Base-by-base conservation (phyloP, 2,888 invertebrate species). In the Agrotis clavis region DNA sequence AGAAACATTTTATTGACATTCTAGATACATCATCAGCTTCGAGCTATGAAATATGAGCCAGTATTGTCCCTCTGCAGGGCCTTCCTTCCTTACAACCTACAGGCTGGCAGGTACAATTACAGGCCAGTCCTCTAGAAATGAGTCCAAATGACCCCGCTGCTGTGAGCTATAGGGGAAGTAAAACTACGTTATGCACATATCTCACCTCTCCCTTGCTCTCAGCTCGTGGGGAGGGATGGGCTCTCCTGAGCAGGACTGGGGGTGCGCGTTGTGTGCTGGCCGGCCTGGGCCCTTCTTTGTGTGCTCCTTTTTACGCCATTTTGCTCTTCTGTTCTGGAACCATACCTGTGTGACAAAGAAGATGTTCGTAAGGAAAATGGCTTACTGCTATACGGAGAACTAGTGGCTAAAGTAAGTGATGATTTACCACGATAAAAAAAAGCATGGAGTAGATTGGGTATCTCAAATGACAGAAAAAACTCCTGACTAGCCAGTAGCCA, bases 261-360 rank as follows among this genome's bases (percentile, higher is more conserved):
- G 99, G 93, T 99, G 99, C 7, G 99, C 99, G 96, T 99, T 99
- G 96, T 99, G 99, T 9, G 99, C 99, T 57, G 99, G 99, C 94
- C 99, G 97, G 0, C 99, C 99, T 0, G 99, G 99, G 21, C 99
- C 99, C 93, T 99, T 99, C 96, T 99, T 99, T 73, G 99, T 99
- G 96, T 99, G 99, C 94, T 99, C 99, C 96, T 99, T 99, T 97
- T 99, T 99, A 79, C 99, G 97, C 99, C 99, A 99, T 94, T 99
- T 99, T 65, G 99, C 99, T 77, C 99, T 97, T 50, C 99, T 97
- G 96, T 99, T 99, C 97, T 99, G 99, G 96, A 99, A 99, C 99
- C 99, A 99, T 80, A 99, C 99, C 99, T 99, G 97, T 19, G 64
- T 72, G 87, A 82, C 73, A 86, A 74, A n/a, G 30, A 67, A 68